A percentile compares a stretch with the other conserved stretches of the same genome.
These are phyloP conservation scores for Lytechinus pictus DNA, from an alignment of 35 echinoderm and acorn worm genomes.

Conservation along the genomic window DNA sequence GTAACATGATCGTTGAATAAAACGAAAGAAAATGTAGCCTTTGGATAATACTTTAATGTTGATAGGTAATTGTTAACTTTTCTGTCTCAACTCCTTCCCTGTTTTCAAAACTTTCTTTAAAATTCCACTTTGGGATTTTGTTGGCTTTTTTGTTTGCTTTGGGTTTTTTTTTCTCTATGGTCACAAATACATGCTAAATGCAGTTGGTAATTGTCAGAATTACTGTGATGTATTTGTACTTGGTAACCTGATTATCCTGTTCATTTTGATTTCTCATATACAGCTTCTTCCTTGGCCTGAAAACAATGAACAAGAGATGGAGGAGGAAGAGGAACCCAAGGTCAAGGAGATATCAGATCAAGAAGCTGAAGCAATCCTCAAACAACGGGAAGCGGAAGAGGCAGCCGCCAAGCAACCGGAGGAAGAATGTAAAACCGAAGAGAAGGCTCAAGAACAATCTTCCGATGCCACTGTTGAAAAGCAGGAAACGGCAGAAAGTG, in stretches of 20 bases:
- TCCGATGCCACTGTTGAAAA: background rate
- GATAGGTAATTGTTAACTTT: too few relatives aligned
- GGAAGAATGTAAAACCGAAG: background rate
- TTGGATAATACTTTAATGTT: too few relatives aligned
- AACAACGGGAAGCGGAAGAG: background rate
- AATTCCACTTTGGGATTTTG: too few relatives aligned
- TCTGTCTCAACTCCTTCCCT: too few relatives aligned
- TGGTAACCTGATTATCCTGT: background rate
- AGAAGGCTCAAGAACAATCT: background rate
- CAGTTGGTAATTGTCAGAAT: background rate
- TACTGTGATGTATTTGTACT: background rate
- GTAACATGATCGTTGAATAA: too few relatives aligned
- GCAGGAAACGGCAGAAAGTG: background rate
- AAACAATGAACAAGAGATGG: conserved; percentile 21
- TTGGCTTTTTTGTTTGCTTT: too few relatives aligned
- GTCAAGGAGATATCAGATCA: background rate
- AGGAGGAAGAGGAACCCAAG: background rate
- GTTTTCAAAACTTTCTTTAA: too few relatives aligned
- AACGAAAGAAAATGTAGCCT: too few relatives aligned
- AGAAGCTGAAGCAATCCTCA: background rate
- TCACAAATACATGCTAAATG: too few relatives aligned
- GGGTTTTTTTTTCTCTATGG: too few relatives aligned
- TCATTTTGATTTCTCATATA: background rate
- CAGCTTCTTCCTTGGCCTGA: conserved; percentile 39
- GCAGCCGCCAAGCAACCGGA: background rate